These are phyloP conservation scores for Diorhabda carinulata DNA, from an alignment of 1,140 invertebrate species.

Conservation along the genomic window DNA sequence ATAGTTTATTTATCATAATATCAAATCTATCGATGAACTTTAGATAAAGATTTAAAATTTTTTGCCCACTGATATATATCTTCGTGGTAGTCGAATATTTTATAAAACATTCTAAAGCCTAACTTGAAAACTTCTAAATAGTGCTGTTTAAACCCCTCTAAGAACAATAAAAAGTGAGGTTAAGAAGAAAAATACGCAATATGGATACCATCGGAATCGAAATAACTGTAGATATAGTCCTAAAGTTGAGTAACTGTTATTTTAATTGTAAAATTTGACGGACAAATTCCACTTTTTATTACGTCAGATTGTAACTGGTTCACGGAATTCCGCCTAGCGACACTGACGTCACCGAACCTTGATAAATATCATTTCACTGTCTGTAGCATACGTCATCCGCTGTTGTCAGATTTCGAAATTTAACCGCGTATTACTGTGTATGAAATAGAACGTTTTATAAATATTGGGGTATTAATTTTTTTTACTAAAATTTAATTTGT, in stretches of 20 bases:
- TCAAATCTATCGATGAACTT: no score
- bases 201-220: slow-evolving; percentile 8
- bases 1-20: no score
- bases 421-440: neutral
- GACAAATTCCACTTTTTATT: neutral
- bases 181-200: neutral
- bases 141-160: no score
- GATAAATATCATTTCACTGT: neutral
- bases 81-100: no score
- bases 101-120: no score
- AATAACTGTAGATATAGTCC: slow-evolving; percentile 4
- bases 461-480: neutral
- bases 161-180: neutral
- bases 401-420: neutral
- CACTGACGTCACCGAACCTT: slow-evolving; percentile 5
- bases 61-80: no score
- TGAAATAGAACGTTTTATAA: neutral
- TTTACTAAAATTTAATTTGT: no score
- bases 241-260: slow-evolving; percentile 13
- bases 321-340: neutral
- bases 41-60: no score
- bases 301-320: slow-evolving; percentile 3
- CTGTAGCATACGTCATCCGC: no score
- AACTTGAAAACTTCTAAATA: no score
- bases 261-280: neutral